Conservation (phyloP, 2,113 vertebrate species). For the Gambusia affinis region DNA sequence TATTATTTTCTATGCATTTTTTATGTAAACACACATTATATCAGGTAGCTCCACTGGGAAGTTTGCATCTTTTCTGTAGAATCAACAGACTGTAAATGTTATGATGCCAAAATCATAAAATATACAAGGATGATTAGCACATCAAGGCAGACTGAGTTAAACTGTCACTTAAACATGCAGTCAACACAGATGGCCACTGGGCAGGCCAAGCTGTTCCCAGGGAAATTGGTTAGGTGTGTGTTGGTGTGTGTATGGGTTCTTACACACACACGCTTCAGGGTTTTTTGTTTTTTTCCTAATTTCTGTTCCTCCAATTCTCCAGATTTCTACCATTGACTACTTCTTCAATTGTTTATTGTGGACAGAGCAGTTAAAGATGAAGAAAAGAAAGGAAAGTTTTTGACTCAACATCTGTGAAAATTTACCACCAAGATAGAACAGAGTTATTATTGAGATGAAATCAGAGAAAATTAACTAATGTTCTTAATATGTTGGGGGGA, state of each 20-base stretch:
- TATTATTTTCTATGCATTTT: too few relatives aligned
- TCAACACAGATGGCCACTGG: conserved; percentile 59
- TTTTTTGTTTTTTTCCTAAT: background rate
- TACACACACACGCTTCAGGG: too few relatives aligned
- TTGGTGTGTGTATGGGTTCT: conserved; percentile 1
- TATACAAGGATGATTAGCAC: conserved; percentile 33
- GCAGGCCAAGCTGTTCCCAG: conserved; percentile 41
- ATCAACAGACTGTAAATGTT: conserved; percentile 1
- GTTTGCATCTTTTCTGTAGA: background rate
- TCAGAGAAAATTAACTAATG: background rate
- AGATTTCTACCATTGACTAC: conserved; percentile 6
- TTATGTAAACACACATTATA: background rate
- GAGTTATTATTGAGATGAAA: background rate
- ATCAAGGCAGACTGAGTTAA: conserved; percentile 39
- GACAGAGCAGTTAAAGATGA: background rate
- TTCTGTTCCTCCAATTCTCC: background rate
- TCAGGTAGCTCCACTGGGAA: background rate
- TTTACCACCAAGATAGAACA: background rate
- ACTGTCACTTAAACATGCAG: conserved; percentile 49
- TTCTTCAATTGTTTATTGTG: background rate
- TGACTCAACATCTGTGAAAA: background rate
- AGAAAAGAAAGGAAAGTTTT: background rate
- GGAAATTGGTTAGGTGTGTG: conserved; percentile 14
- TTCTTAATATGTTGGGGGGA: too few relatives aligned
- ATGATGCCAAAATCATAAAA: conserved; percentile 19